These are phyloP conservation scores for Rotaria socialis DNA, from an alignment of 2,888 invertebrate species.

Conservation along the genomic window DNA sequence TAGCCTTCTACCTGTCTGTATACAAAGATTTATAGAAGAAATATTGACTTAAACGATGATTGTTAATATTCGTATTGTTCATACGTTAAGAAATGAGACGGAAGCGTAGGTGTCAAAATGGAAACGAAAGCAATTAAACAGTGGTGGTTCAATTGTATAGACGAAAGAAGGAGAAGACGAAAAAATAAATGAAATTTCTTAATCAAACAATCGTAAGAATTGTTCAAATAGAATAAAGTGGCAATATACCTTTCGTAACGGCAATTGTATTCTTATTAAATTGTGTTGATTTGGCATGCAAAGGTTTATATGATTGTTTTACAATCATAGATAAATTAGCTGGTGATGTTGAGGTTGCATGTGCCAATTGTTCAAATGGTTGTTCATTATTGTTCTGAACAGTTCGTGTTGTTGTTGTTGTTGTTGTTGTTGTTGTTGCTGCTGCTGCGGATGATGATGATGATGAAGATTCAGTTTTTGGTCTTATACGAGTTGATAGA, in stretches of 20 bases:
- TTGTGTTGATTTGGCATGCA: slow-evolving; percentile 16
- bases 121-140: slow-evolving; percentile 19
- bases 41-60: slow-evolving; percentile 21
- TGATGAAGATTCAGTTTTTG: neutral
- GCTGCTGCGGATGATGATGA: neutral
- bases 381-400: neutral
- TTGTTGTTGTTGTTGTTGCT: too few species aligned
- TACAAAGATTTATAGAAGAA: neutral
- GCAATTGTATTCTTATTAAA: slow-evolving; percentile 1
- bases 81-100: neutral
- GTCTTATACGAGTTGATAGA: neutral
- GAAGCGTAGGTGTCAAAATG: neutral
- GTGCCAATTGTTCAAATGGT: neutral
- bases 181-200: neutral
- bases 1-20: neutral
- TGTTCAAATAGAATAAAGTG: neutral
- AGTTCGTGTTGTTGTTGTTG: neutral
- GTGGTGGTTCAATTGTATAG: neutral
- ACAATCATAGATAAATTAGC: neutral
- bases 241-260: slow-evolving; percentile 14
- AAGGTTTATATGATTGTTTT: slow-evolving; percentile 29
- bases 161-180: too few species aligned
- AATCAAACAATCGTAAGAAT: slow-evolving; percentile 11
- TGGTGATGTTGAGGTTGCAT: neutral
- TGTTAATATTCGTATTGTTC: neutral